Evolutionary conservation across 2,888 invertebrate genomes (phyloP).

Genomic region (Scaptomyza flava): DNA sequence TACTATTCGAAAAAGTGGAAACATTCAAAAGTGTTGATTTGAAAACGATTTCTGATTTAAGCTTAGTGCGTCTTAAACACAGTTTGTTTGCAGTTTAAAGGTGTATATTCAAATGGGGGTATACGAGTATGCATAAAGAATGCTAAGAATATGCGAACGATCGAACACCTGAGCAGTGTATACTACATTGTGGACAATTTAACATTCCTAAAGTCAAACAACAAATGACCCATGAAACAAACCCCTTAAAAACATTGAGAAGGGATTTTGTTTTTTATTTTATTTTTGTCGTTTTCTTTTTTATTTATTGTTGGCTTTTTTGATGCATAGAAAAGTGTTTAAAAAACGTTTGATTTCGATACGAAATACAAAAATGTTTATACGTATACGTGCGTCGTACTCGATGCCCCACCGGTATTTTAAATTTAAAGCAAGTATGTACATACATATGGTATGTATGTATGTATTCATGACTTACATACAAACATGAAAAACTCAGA

Average conservation of each 20-base stretch:
- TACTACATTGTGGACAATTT: constrained; percentile 11
- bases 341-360: constrained; percentile 18
- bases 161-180: constrained; percentile 3
- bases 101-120: constrained; percentile 49
- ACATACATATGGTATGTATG: constrained; percentile 48
- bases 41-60: background rate
- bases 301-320: background rate
- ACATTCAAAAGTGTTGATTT: background rate
- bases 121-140: constrained; percentile 35
- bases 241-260: background rate
- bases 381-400: constrained; percentile 1
- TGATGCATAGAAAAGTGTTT: constrained; percentile 9
- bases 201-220: constrained; percentile 8
- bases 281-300: background rate
- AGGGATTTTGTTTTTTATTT: background rate
- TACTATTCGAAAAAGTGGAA: too few relatives aligned
- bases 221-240: constrained; percentile 8
- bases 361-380: background rate
- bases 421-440: background rate
- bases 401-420: too few relatives aligned
- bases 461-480: constrained; percentile 11
- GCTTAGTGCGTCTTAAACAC: constrained; percentile 3
- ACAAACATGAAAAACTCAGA: constrained; percentile 14
- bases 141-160: constrained; percentile 53
- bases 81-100: constrained; percentile 42